Conservation (phyloP, 2,797 vertebrate species). For the Salarias fasciatus region DNA sequence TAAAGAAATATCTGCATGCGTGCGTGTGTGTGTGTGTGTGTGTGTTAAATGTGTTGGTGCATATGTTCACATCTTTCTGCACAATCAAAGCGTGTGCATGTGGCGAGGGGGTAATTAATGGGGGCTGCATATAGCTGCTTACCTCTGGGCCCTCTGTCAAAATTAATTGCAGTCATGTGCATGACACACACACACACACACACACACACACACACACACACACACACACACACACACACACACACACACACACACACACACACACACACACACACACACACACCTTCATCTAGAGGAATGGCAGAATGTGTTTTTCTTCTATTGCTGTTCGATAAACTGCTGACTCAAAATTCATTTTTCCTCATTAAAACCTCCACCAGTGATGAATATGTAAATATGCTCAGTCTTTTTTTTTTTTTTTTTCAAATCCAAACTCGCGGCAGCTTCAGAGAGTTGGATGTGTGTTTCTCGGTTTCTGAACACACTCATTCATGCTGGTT, state of each 20-base stretch:
- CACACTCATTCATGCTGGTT: too few species aligned
- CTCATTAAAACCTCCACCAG: too few species aligned
- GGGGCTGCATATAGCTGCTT: constrained; percentile 42
- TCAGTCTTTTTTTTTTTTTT: too few species aligned
- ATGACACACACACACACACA: background rate
- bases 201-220: constrained; percentile 23
- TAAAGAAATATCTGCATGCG: too few species aligned
- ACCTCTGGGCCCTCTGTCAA: constrained; percentile 57
- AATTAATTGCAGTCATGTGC: constrained; percentile 54
- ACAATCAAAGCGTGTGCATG: constrained; percentile 6
- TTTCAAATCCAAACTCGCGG: too few species aligned
- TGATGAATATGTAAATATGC: too few species aligned
- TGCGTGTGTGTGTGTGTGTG: background rate
- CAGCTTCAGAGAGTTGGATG: too few species aligned
- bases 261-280: constrained; percentile 12
- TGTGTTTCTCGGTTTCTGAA: too few species aligned
- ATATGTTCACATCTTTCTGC: constrained; percentile 32
- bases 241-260: constrained; percentile 19
- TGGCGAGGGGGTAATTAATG: constrained; percentile 59
- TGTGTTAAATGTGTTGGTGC: constrained; percentile 1
- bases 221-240: constrained; percentile 10
- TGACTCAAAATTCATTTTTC: too few species aligned
- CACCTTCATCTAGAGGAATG: constrained; percentile 15
- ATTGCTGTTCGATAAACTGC: too few species aligned
- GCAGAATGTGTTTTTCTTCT: background rate